Evolutionary conservation across 2,888 invertebrate species (phyloP), one percentile per base, ranked within the genome.

Genomic region (Drosophila stalkeri): DNA sequence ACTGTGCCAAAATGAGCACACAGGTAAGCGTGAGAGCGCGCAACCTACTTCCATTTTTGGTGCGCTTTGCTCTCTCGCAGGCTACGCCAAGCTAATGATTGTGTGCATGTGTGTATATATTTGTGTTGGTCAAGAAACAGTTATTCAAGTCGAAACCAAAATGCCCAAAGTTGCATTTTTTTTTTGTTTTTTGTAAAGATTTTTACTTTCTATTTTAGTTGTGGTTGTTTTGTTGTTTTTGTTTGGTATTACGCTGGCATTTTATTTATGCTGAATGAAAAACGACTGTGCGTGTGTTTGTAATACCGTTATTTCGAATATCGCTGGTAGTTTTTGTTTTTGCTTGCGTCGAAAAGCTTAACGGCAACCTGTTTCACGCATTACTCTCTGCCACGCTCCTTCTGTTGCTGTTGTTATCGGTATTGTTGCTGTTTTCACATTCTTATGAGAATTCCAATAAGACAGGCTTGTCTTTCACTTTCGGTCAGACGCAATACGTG

Each of bases 381-480:
- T 55, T 41, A 20, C 47, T 41, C 57, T 57, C 33, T 33, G 57
- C 11, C 16, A 20, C 43, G 41, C 44, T 73, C 49, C 56, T 66
- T 59, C 51, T 67, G 46, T 62, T 72, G 47, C 54, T 56, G n/a
- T 49, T 67, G 52, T 62, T 64, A 35, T 63, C 56, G 44, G 52
- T 61, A 46, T 69, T 65, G 71, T 60, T 65, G 70, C 57, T 52
- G 67, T 68, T 81, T 81, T 80, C 76, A 74, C 86, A 89, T 86
- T 89, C 86, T 89, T 85, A 85, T 85, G 72, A 85, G 86, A 86
- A 86, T 89, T 88, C 81, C 86, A 85, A 81, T 81, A 75, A 86
- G 82, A 82, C 77, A 18, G 46, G 51, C 59, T 51, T 44, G 63
- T 86, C 83, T 86, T 86, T 86, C 86, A 86, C 86, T 86, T 86